phyloP scores from a whole-genome alignment of 2,888 invertebrate genomes.

The Perdita meconis region DNA sequence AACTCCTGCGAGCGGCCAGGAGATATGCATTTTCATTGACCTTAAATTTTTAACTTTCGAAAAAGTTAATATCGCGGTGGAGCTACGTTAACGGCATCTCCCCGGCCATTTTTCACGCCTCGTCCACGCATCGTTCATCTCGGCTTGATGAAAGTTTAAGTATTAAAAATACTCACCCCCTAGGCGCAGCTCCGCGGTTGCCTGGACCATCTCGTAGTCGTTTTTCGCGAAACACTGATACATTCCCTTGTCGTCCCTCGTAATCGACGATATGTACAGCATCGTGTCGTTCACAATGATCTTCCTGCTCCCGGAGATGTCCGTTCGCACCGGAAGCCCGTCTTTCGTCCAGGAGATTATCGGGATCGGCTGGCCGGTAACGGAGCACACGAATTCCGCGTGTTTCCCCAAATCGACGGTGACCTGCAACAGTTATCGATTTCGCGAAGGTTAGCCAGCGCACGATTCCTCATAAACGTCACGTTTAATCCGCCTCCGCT shows the following conservation, averaged over 20 bases:
- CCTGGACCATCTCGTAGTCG: constrained; percentile 93
- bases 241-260: constrained; percentile 94
- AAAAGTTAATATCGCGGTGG: constrained; percentile 2
- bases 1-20: neutral
- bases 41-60: constrained; percentile 45
- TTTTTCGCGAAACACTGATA: constrained; percentile 96
- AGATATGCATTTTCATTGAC: constrained; percentile 27
- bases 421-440: constrained; percentile 86
- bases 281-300: constrained; percentile 80
- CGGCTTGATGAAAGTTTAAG: constrained; percentile 24
- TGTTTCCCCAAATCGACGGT: constrained; percentile 94
- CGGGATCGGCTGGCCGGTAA: constrained; percentile 91
- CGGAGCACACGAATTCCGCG: constrained; percentile 94
- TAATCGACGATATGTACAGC: constrained; percentile 85
- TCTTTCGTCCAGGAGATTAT: constrained; percentile 85
- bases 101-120: neutral
- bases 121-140: constrained; percentile 2
- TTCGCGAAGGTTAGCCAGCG: constrained; percentile 87
- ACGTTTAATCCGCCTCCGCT: constrained; percentile 41
- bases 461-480: constrained; percentile 45
- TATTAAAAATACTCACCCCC: constrained; percentile 87
- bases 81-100: neutral
- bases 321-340: constrained; percentile 84
- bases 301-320: constrained; percentile 80
- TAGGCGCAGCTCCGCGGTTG: constrained; percentile 91